Evolutionary conservation across 2,888 invertebrate species (phyloP).

Genomic region (Tyria jacobaeae): DNA sequence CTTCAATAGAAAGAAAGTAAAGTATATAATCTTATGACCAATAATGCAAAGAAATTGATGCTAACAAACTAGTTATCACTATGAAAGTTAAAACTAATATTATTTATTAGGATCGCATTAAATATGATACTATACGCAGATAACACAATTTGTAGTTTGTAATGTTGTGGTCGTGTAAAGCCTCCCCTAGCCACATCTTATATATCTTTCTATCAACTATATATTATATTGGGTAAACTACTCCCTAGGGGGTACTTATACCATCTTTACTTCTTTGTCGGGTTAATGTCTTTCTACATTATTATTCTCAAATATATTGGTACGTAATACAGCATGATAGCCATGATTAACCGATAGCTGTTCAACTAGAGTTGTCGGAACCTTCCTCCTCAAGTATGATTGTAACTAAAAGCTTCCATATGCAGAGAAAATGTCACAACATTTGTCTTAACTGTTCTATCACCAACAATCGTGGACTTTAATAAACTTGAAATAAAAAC

Average conservation of each 20-base stretch:
- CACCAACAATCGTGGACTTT: no score
- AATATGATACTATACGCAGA: background rate
- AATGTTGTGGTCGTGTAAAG: background rate
- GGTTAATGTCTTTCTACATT: background rate
- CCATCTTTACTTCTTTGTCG: background rate
- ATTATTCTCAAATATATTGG: background rate
- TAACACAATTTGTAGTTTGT: background rate
- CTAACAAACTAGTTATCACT: background rate
- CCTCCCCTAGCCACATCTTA: background rate
- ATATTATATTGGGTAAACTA: background rate
- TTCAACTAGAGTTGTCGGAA: background rate
- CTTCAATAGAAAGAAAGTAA: no score
- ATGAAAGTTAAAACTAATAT: background rate
- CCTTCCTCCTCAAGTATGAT: background rate
- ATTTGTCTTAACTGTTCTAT: no score
- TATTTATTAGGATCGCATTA: background rate
- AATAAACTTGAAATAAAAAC: no score
- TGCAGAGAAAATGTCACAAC: no score
- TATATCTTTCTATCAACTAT: slow-evolving; percentile 3
- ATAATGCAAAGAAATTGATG: background rate
- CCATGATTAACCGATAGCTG: background rate
- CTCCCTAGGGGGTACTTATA: background rate
- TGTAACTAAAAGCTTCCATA: background rate
- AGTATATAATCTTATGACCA: no score
- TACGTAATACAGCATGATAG: slow-evolving; percentile 1